Percentiles rank a stretch among this genome's conserved stretches.
These are phyloP conservation scores for Trogon melanurus DNA, from an alignment of 2,113 vertebrate genomes.

Conservation along the genomic window DNA sequence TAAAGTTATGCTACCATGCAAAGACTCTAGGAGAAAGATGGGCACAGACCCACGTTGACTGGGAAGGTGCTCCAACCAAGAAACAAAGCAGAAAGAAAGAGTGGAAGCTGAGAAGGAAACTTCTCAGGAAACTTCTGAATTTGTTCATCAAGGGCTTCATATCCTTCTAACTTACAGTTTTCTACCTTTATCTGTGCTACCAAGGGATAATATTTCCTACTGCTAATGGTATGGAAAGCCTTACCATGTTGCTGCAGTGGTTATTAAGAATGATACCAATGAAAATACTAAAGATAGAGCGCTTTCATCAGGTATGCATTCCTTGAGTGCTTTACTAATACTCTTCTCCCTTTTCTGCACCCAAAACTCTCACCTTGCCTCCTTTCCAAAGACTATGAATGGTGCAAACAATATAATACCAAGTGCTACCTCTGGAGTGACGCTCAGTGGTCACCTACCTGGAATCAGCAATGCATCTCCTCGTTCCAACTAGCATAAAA, in stretches of 20 bases:
- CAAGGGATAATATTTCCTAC: neutral
- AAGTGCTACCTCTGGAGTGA: neutral
- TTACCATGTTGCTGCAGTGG: neutral
- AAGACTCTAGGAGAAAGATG: neutral
- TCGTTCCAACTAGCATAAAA: neutral
- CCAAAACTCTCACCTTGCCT: neutral
- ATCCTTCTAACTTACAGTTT: neutral
- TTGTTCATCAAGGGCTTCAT: neutral
- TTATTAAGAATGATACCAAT: neutral
- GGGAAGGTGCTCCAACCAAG: neutral
- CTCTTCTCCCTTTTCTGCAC: neutral
- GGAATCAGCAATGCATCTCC: neutral
- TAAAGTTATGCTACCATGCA: neutral
- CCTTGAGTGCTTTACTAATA: neutral
- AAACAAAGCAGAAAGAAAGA: neutral
- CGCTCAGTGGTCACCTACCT: neutral
- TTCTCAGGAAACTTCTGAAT: neutral
- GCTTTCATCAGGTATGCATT: neutral
- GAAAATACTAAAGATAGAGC: neutral
- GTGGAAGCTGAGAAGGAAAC: neutral
- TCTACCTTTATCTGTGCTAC: neutral
- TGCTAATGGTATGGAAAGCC: neutral
- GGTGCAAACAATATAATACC: neutral
- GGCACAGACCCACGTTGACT: accelerated
- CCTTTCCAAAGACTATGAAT: neutral